Base-by-base conservation (phyloP, 2,113 vertebrate species). In the Calypte anna region DNA sequence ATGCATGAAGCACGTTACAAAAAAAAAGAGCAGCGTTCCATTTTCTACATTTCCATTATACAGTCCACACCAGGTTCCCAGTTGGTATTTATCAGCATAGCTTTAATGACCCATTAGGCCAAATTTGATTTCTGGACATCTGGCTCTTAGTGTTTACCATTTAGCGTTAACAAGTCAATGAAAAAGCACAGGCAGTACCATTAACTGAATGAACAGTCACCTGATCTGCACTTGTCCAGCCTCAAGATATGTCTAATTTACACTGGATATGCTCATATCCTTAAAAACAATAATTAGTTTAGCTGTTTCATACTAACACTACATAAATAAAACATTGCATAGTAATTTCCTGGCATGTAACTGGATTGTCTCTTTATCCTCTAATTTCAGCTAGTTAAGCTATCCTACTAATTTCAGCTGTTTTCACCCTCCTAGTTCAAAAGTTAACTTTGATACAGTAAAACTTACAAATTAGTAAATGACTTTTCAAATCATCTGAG, bases 21-120 rank as follows among this genome's bases (percentile, higher is more conserved):
- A 90, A 16, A 16, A 80, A 77, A 69, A 77, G 23, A 70, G 24
- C 20, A 79, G 21, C 25, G 64, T 86, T 82, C 48, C 38, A 78
- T 80, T 85, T 90, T 62, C 44, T 91, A 67, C 50, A 51, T 76
- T 87, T 91, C 38, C 67, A 62, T 38, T 57, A 64, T 83, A 58
- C 73, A 44, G 38, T 59, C 57, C 38, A 64, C 58, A 84, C 18
- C 66, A 92, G 74, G 64, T 82, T 82, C 66, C 77, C 61, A 89
- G 48, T 8, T 64, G 72, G 68, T 63, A 83, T 90, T 95, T 91
- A 90, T 88, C 79, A 86, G 73, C 59, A 85, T 16, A 90, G 79
- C 59, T 90, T 31, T 94, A 96, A 95, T 50, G 48, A 95, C 21
- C 72, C 80, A 92, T 95, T 94, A 94, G 44, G 73, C 48, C 82